Base-by-base conservation (phyloP, 2,888 invertebrate species). In the Orthosia incerta region DNA sequence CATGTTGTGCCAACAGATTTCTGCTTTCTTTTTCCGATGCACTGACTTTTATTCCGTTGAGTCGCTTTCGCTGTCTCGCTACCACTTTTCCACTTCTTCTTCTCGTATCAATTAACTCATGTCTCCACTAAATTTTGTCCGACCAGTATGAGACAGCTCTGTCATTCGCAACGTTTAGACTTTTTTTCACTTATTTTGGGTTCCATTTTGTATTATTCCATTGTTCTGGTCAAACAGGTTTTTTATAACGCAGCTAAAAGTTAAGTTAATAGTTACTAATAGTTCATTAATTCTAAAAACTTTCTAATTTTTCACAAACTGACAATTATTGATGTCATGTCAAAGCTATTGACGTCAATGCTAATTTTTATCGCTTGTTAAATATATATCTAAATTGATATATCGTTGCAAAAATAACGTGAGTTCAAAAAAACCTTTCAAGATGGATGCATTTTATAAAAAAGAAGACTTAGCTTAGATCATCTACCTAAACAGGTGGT, bases 1-100 rank as follows among this genome's bases (percentile, higher is more conserved):
- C 92, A 95, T 94, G 94, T 72, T 71, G 66, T 4, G 12, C 5
- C 4, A 26, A 65, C 51, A 55, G 62, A 71, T 56, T n/a, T 50
- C 66, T n/a, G 31, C 66, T 77, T 82, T 79, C 78, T 67, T 80
- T 79, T 77, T 61, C 55, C 0, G 18, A 57, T 76, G 51, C 51
- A 71, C 79, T 18, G 18, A 71, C n/a, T 77, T 68, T 46, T 48
- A 45, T 55, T 48, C 18, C 13, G 26, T 9, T 45, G 20, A 55
- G 48, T 71, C 45, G 55, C 59, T 39, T 60, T 77, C 39, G 7
- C 5, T 16, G 20, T 20, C 20, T 7, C 2, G 3, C 5, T 39
- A 2, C 18, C 15, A 48, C 4, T 48, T 53, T 45, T 55, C 11
- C 31, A 63, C 39, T 39, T 39, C 9, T 39, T 39, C 39, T 39